Conservation (phyloP, 1,140 invertebrate species). For the Macrobrachium rosenbergii region DNA sequence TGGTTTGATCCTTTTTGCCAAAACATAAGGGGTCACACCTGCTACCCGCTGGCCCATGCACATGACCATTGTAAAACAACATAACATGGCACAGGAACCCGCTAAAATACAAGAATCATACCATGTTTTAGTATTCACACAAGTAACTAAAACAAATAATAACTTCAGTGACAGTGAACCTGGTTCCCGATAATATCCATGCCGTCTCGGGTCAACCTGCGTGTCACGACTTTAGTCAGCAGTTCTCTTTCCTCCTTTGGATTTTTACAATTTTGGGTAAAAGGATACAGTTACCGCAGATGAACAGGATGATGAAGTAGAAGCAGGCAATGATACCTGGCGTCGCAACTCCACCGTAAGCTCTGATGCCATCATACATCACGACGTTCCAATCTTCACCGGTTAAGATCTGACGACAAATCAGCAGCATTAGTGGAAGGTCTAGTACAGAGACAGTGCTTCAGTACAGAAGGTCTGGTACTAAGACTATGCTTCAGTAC, state of each 20-base stretch:
- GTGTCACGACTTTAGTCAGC: background rate
- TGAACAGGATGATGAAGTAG: constrained; percentile 99
- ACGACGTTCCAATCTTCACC: constrained; percentile 99
- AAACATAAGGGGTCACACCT: too few species aligned
- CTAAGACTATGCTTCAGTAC: too few species aligned
- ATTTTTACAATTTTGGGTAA: background rate
- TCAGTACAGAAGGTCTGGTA: background rate
- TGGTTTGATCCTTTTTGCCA: too few species aligned
- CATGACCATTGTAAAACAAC: too few species aligned
- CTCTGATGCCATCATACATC: constrained; percentile 99
- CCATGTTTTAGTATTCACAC: too few species aligned
- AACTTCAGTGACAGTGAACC: too few species aligned
- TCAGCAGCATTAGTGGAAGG: background rate
- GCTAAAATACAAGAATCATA: too few species aligned
- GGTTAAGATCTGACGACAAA: constrained; percentile 90
- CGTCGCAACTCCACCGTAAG: constrained; percentile 85
- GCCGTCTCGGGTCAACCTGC: background rate
- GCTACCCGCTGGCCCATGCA: too few species aligned
- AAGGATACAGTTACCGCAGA: constrained; percentile 95
- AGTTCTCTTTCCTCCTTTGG: constrained; percentile 4
- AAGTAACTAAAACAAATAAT: too few species aligned
- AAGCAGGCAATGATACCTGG: constrained; percentile 96
- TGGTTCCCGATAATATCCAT: too few species aligned
- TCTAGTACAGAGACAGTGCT: background rate
- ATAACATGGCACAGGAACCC: too few species aligned